A percentile compares a stretch with the other conserved stretches of the same genome.
Conservation (phyloP, 2,113 vertebrate genomes). For the Struthidea cinerea region DNA sequence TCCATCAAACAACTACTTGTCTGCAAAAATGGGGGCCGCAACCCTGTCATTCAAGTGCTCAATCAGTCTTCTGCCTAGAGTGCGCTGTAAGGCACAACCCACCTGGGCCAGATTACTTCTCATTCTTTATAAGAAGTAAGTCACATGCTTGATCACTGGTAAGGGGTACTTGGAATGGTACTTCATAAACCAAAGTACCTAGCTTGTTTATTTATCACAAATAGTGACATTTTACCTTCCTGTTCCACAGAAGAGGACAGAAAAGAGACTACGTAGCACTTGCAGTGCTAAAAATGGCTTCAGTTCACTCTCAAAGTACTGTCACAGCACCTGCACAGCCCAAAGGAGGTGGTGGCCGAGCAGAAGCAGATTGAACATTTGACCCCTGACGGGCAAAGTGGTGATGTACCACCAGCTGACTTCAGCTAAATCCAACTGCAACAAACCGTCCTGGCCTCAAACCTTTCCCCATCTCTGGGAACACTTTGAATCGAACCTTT, state of each 20-base stretch:
- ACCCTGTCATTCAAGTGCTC: background rate
- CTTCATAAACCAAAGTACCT: background rate
- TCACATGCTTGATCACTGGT: background rate
- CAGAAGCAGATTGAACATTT: background rate
- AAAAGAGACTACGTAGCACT: background rate
- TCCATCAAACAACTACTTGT: background rate
- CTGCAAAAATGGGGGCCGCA: background rate
- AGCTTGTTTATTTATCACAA: background rate
- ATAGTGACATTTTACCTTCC: background rate
- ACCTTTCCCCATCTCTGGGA: background rate
- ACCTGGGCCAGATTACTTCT: background rate
- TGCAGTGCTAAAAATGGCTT: background rate
- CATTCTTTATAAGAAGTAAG: background rate
- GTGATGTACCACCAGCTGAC: background rate
- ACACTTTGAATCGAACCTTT: background rate
- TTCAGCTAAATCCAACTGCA: background rate
- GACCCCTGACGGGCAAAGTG: background rate
- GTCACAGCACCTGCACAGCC: background rate
- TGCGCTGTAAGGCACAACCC: background rate
- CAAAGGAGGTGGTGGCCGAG: background rate
- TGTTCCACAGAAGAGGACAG: background rate
- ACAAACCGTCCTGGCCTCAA: background rate
- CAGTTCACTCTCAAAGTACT: background rate
- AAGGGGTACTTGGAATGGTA: background rate
- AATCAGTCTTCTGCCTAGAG: background rate